Evolutionary conservation across 1,140 invertebrate genomes (phyloP).

Genomic region (Alviniconcha marisindica): DNA sequence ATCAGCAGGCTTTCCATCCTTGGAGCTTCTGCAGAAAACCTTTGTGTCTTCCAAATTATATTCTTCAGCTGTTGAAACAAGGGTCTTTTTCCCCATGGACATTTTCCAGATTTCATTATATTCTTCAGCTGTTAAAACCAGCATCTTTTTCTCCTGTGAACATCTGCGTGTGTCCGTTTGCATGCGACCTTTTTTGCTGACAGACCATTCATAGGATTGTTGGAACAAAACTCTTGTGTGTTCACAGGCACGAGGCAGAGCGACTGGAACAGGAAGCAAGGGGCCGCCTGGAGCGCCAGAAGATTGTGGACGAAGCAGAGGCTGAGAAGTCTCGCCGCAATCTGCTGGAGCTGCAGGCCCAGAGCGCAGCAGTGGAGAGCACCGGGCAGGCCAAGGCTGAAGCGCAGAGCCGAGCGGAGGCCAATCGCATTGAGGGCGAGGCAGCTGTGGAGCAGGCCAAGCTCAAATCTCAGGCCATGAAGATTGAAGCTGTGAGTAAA

Average conservation of each 20-base stretch:
- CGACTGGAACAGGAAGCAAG: slow-evolving; percentile 79
- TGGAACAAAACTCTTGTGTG: too few relatives aligned
- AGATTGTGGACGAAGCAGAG: slow-evolving; percentile 77
- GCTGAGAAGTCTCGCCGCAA: slow-evolving; percentile 77
- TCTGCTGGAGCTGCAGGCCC: slow-evolving; percentile 77
- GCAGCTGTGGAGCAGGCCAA: slow-evolving; percentile 78
- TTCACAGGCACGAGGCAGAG: slow-evolving; percentile 78
- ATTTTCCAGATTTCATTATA: too few relatives aligned
- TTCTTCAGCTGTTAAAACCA: too few relatives aligned
- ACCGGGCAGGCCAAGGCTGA: slow-evolving; percentile 79
- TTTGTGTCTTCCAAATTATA: too few relatives aligned
- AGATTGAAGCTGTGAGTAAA: slow-evolving; percentile 78
- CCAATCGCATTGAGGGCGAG: slow-evolving; percentile 78
- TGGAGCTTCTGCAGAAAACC: too few relatives aligned
- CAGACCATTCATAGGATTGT: too few relatives aligned
- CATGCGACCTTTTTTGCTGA: too few relatives aligned
- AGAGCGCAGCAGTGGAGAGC: slow-evolving; percentile 74
- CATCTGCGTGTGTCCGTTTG: too few relatives aligned
- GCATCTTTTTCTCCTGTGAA: too few relatives aligned
- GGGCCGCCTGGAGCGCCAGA: slow-evolving; percentile 78
- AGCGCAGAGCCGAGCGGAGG: slow-evolving; percentile 77
- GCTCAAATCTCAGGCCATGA: slow-evolving; percentile 77
- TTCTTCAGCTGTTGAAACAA: too few relatives aligned
- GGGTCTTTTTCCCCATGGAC: too few relatives aligned
- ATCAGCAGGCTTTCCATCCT: too few relatives aligned